These are phyloP conservation scores for Cantharis rustica DNA, from an alignment of 2,888 invertebrate genomes.

Conservation along the genomic window DNA sequence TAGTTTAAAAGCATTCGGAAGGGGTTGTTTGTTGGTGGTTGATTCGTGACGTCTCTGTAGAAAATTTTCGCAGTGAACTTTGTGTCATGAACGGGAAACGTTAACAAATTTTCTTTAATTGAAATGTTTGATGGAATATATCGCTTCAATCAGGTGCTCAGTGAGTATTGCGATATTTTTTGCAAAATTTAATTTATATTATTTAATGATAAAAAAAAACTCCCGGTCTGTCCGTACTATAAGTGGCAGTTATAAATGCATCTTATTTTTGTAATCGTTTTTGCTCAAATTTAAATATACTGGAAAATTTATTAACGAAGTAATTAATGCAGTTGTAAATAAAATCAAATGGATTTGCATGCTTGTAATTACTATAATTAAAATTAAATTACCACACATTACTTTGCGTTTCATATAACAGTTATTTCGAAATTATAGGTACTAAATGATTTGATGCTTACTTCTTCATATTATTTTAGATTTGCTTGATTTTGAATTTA, in stretches of 20 bases:
- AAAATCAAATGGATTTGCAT: neutral
- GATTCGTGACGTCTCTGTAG: neutral
- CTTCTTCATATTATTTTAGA: neutral
- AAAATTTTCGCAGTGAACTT: constrained; percentile 1
- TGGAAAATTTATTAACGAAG: neutral
- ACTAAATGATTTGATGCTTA: neutral
- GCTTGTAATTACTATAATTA: neutral
- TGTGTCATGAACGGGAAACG: constrained; percentile 1
- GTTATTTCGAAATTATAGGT: neutral
- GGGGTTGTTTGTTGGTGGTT: constrained; percentile 1
- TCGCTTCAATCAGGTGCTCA: neutral
- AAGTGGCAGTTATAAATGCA: neutral
- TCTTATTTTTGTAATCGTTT: too few relatives aligned
- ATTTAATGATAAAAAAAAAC: neutral
- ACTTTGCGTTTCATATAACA: neutral
- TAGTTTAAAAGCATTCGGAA: neutral
- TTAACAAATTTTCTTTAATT: neutral
- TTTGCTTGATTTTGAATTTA: neutral
- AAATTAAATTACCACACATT: neutral
- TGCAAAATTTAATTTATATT: neutral
- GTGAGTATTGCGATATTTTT: neutral
- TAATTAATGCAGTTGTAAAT: neutral
- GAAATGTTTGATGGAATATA: neutral
- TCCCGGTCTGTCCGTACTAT: neutral
- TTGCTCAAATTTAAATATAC: neutral